Evolutionary conservation across 1,140 invertebrate genomes (phyloP), one percentile per base, ranked within the genome.

Genomic region (Saccostrea glomerata): DNA sequence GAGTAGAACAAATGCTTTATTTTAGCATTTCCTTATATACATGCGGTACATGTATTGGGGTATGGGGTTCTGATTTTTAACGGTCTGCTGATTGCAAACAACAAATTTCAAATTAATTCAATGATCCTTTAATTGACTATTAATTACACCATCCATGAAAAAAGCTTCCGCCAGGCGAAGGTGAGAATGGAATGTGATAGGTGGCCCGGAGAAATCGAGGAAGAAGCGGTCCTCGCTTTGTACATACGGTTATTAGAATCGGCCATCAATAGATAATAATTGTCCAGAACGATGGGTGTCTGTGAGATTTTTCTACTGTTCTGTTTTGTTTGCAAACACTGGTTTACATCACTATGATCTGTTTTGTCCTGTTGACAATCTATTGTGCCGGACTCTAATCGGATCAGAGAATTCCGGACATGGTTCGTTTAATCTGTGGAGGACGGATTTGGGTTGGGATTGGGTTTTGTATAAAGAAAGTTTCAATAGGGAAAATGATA

Each of bases 381-480:
- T 30, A 77, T 77, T 77, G 30, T 77, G 70, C 9, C 13, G 25
- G 70, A 17, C 25, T 77, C 58, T 77, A 77, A 77, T 77, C 70
- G 70, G 70, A 77, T 77, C 23, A 77, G 1, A 7, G 12, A 77
- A 77, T 77, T 77, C 70, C 70, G 70, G 70, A 77, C 70, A 77
- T 77, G 70, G 70, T 77, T 77, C 70, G 70, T 36, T 63, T 36
- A 77, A 77, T 30, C 70, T 77, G 70, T 36, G 70, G 70, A 30
- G 23, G 70, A 0, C 25, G 15, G 70, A 77, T 77, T 77, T 36
- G 25, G 30, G 70, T 36, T 25, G 70, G 70, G 70, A 15, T 77
- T 77, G 70, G 70, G 25, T 77, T 77, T 77, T 77, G 70, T 63
- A 20, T 63, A 63, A 63, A 63, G 58, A 63, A 63, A n/a, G 70